Evolutionary conservation across 2,113 vertebrate species (phyloP).

Genomic region (Phoxinus phoxinus): DNA sequence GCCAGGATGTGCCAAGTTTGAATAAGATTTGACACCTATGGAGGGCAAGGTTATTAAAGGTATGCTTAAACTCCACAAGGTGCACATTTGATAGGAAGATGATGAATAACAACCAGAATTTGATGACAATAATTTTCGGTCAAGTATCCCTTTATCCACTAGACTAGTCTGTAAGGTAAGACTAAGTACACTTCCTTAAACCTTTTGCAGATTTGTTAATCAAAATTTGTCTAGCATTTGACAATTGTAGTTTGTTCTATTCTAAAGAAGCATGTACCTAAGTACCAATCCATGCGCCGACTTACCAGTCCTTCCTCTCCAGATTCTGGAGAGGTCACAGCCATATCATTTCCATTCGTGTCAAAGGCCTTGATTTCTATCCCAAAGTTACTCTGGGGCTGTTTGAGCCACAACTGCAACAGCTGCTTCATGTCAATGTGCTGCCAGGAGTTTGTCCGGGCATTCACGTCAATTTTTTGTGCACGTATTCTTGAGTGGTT

Average conservation of each 20-base stretch:
- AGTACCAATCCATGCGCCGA: not conserved
- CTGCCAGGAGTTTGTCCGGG: conserved; percentile 87
- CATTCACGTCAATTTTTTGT: conserved; percentile 85
- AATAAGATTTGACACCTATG: not conserved
- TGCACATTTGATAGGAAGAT: not conserved
- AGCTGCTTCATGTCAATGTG: conserved; percentile 88
- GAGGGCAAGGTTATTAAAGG: not conserved
- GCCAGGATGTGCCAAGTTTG: not conserved
- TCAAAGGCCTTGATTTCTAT: conserved; percentile 90
- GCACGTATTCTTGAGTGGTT: conserved; percentile 85
- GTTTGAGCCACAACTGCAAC: conserved; percentile 88
- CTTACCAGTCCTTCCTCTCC: conserved; percentile 89
- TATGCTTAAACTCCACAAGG: not conserved
- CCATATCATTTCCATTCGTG: conserved; percentile 83
- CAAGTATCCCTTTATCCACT: not conserved
- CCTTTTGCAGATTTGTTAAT: not conserved
- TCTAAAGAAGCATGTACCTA: not conserved
- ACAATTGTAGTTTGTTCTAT: not conserved
- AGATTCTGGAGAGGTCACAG: conserved; percentile 83
- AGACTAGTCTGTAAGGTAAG: not conserved
- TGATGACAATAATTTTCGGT: not conserved
- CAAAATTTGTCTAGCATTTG: not conserved
- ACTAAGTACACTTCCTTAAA: not conserved
- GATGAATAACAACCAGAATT: not conserved
- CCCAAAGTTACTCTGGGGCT: conserved; percentile 87